A percentile compares a stretch with the other conserved stretches of the same genome.
phyloP scores from a whole-genome alignment of 2,113 vertebrate genomes.

The Tursiops truncatus region DNA sequence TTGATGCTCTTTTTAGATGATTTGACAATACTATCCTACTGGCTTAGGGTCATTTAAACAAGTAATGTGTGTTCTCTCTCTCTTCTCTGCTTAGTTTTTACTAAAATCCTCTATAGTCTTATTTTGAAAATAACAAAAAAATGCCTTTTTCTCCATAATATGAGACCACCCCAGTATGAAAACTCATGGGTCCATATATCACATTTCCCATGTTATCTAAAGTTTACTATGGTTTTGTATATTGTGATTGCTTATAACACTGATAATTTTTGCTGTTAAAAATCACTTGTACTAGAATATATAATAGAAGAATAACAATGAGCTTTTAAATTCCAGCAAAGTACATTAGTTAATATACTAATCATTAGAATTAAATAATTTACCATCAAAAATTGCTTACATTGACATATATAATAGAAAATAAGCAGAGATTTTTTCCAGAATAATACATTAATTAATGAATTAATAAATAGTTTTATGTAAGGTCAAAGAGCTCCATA shows the following conservation, averaged over 20 bases:
- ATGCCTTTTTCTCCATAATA: background rate
- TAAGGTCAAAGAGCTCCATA: background rate
- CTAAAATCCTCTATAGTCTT: background rate
- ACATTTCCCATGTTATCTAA: background rate
- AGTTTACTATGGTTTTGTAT: background rate
- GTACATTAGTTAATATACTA: background rate
- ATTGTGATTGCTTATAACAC: background rate
- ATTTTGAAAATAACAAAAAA: background rate
- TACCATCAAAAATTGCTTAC: background rate
- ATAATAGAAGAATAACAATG: background rate
- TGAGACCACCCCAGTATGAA: background rate
- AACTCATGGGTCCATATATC: too few species aligned
- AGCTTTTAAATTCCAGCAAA: background rate
- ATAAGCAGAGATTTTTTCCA: background rate
- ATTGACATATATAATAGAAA: conserved; percentile 1
- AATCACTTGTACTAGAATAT: background rate
- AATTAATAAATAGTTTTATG: background rate
- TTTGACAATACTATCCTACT: background rate
- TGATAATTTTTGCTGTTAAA: background rate
- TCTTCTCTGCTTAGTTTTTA: background rate
- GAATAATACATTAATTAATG: background rate
- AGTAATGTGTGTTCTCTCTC: background rate
- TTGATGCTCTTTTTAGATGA: background rate
- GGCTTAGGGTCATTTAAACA: background rate
- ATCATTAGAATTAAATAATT: background rate